phyloP scores from a whole-genome alignment of 1,140 invertebrate species.

The Drosophila melanica region DNA sequence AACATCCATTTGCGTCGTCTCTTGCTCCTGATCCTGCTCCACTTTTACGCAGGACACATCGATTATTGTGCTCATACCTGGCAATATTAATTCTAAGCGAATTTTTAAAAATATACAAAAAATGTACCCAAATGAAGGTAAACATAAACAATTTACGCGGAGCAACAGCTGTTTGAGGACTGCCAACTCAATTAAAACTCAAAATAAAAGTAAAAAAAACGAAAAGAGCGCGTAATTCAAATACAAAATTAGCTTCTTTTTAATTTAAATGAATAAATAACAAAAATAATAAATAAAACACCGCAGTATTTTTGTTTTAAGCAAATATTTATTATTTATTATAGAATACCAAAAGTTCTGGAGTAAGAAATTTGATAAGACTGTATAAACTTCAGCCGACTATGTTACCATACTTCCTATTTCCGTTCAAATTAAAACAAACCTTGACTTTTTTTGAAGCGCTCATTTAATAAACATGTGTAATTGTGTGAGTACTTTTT shows the following conservation, averaged over 20 bases:
- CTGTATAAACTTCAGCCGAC: too few relatives aligned
- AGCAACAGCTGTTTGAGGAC: conserved; percentile 13
- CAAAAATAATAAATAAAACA: too few relatives aligned
- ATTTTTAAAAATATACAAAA: background rate
- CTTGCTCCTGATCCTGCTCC: background rate
- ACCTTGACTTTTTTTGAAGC: conserved; percentile 36
- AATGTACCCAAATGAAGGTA: background rate
- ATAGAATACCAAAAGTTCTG: too few relatives aligned
- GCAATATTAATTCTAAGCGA: background rate
- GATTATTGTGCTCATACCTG: conserved; percentile 2
- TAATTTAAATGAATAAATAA: too few relatives aligned
- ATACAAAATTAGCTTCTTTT: background rate
- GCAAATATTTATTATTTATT: too few relatives aligned
- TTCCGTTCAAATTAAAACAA: conserved; percentile 1
- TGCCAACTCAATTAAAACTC: conserved; percentile 7
- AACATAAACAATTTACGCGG: conserved; percentile 3
- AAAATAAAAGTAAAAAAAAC: background rate
- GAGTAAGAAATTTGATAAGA: too few relatives aligned
- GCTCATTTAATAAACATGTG: conserved; percentile 51
- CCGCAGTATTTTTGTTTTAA: too few relatives aligned
- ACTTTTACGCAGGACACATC: conserved; percentile 16
- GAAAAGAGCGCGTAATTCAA: background rate
- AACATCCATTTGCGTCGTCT: background rate
- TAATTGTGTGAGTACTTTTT: background rate
- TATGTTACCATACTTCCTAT: too few relatives aligned